Percentiles rank a stretch among this genome's conserved stretches.
Conservation (phyloP, 2,888 invertebrate species). For the Drosophila gaucha region DNA sequence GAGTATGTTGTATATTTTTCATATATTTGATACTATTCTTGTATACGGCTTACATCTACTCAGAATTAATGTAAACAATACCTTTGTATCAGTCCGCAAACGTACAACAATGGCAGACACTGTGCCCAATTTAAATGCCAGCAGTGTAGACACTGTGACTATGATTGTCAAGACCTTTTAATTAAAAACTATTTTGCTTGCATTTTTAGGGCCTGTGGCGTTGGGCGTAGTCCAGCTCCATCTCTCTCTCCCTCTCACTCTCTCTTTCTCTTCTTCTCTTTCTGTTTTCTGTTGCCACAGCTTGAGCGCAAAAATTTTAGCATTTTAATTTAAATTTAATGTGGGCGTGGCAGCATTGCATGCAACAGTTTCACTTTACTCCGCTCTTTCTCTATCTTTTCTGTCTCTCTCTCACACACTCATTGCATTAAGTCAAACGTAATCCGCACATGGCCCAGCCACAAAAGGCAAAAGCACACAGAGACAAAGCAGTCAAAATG, state of each 20-base stretch:
- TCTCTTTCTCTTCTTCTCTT: background rate
- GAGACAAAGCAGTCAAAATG: slow-evolving; percentile 65
- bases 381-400: background rate
- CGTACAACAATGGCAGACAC: background rate
- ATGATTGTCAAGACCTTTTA: slow-evolving; percentile 69
- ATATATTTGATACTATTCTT: background rate
- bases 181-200: slow-evolving; percentile 80
- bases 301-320: slow-evolving; percentile 69
- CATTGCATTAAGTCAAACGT: slow-evolving; percentile 82
- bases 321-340: slow-evolving; percentile 82
- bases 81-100: background rate
- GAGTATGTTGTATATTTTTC: too few species aligned
- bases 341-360: slow-evolving; percentile 69
- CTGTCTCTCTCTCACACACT: slow-evolving; percentile 19
- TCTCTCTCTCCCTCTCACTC: background rate
- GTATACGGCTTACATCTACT: background rate
- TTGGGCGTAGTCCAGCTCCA: slow-evolving; percentile 41
- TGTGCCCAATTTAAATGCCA: slow-evolving; percentile 47
- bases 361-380: slow-evolving; percentile 67
- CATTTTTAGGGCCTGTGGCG: slow-evolving; percentile 67
- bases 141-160: slow-evolving; percentile 51
- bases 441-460: slow-evolving; percentile 81
- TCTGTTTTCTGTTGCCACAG: slow-evolving; percentile 35
- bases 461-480: slow-evolving; percentile 62
- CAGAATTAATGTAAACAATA: background rate